These are phyloP conservation scores for Thumatha senex DNA, from an alignment of 2,888 invertebrate genomes.

Conservation along the genomic window DNA sequence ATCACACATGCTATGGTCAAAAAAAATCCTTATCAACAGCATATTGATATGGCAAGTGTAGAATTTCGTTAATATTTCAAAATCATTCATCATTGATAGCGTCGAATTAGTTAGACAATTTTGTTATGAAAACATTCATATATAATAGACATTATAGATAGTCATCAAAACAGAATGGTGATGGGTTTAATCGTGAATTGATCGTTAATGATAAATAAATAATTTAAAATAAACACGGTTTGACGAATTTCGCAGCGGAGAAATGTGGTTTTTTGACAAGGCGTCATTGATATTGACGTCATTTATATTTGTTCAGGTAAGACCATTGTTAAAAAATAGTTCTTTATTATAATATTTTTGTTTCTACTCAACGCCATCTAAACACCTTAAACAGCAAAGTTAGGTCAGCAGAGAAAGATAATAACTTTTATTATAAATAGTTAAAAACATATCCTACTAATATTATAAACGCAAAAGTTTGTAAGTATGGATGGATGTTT, in stretches of 20 bases:
- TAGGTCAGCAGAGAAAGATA: no score
- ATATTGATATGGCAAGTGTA: background rate
- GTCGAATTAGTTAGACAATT: slow-evolving; percentile 1
- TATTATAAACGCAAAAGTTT: no score
- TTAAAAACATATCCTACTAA: no score
- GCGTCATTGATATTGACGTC: slow-evolving; percentile 44
- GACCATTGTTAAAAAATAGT: slow-evolving; percentile 7
- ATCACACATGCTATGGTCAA: no score
- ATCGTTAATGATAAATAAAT: slow-evolving; percentile 4
- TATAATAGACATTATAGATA: slow-evolving; percentile 5
- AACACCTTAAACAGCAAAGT: no score
- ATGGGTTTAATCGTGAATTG: slow-evolving; percentile 17
- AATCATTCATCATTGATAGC: slow-evolving; percentile 2
- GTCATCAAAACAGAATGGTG: slow-evolving; percentile 9
- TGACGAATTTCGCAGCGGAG: slow-evolving; percentile 24
- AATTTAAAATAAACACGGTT: background rate
- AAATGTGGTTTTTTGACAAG: slow-evolving; percentile 58
- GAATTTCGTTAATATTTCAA: slow-evolving; percentile 7
- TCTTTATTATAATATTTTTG: no score
- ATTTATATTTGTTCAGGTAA: slow-evolving; percentile 50
- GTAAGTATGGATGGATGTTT: no score
- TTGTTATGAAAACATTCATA: slow-evolving; percentile 5
- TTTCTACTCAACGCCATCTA: no score
- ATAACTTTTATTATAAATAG: no score
- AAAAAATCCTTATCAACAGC: background rate